A percentile compares a stretch with the other conserved stretches of the same genome.
phyloP scores from a whole-genome alignment of 2,113 vertebrate genomes.

The Campylomormyrus numenius region DNA sequence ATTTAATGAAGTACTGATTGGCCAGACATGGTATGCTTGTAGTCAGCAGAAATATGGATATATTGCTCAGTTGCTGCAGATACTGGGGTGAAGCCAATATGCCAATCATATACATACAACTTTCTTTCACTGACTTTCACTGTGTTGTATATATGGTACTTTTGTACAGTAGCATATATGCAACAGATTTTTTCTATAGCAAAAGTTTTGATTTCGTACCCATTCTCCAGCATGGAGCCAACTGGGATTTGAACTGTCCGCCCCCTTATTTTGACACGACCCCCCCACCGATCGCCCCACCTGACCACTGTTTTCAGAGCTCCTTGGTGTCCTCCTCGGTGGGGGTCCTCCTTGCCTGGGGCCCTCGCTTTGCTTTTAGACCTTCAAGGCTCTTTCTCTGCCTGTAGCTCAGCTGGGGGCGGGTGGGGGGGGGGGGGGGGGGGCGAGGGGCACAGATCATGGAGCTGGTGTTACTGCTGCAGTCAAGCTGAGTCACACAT shows the following conservation, averaged over 20 bases:
- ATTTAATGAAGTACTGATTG: background rate
- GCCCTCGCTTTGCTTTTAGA: background rate
- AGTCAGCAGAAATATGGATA: background rate
- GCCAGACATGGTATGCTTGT: background rate
- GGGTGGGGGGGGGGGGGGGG: no score
- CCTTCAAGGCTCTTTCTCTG: no score
- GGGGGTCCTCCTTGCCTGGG: background rate
- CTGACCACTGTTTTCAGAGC: background rate
- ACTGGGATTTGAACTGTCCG: background rate
- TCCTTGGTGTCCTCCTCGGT: background rate
- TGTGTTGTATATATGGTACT: no score
- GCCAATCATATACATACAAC: no score
- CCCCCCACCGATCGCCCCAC: background rate
- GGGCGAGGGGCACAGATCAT: background rate
- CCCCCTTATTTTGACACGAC: background rate
- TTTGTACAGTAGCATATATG: no score
- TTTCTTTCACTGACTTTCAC: no score
- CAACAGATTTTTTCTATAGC: background rate
- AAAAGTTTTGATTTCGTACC: background rate
- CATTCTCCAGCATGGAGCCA: background rate
- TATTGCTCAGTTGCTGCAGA: background rate
- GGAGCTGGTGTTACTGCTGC: background rate
- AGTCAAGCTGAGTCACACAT: background rate
- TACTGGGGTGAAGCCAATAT: background rate
- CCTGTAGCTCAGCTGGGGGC: no score